Conservation (phyloP, 2,888 invertebrate genomes). For the Drosophila demipolita region DNA sequence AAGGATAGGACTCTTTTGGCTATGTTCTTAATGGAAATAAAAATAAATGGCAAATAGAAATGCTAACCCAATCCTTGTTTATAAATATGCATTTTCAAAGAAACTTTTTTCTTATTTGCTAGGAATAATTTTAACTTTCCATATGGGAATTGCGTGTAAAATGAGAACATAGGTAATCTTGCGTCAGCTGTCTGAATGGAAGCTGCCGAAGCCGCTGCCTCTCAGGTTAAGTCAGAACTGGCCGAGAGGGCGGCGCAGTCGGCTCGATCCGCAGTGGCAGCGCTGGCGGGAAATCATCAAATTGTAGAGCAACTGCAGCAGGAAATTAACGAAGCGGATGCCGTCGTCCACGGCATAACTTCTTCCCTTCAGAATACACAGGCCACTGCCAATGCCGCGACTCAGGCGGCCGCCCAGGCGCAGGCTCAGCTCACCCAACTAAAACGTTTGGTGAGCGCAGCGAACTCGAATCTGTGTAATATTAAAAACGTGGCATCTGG, state of each 20-base stretch:
- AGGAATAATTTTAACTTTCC: not conserved
- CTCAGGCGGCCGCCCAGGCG: slow-evolving; percentile 88
- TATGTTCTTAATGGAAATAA: not conserved
- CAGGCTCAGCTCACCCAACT: slow-evolving; percentile 86
- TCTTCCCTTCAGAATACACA: slow-evolving; percentile 88
- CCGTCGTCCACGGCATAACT: slow-evolving; percentile 88
- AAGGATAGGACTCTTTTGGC: not conserved
- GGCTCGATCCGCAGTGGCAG: slow-evolving; percentile 90
- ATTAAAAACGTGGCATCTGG: slow-evolving; percentile 88
- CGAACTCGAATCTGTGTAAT: slow-evolving; percentile 87
- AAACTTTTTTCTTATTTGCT: not conserved
- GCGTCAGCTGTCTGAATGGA: slow-evolving; percentile 23
- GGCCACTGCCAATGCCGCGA: slow-evolving; percentile 87
- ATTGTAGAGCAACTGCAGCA: slow-evolving; percentile 89
- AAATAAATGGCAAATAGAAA: not conserved
- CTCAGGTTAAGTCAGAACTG: slow-evolving; percentile 90
- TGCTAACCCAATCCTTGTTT: not conserved
- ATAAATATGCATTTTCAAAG: not conserved
- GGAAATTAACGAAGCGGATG: slow-evolving; percentile 89
- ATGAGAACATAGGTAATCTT: not conserved
- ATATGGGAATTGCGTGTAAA: not conserved
- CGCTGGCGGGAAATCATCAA: slow-evolving; percentile 89
- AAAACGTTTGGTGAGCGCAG: slow-evolving; percentile 85
- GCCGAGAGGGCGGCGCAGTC: slow-evolving; percentile 90
- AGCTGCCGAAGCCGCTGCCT: slow-evolving; percentile 90